Evolutionary conservation across 2,797 vertebrate genomes (phyloP).

Genomic region (Sebastes oblongus): DNA sequence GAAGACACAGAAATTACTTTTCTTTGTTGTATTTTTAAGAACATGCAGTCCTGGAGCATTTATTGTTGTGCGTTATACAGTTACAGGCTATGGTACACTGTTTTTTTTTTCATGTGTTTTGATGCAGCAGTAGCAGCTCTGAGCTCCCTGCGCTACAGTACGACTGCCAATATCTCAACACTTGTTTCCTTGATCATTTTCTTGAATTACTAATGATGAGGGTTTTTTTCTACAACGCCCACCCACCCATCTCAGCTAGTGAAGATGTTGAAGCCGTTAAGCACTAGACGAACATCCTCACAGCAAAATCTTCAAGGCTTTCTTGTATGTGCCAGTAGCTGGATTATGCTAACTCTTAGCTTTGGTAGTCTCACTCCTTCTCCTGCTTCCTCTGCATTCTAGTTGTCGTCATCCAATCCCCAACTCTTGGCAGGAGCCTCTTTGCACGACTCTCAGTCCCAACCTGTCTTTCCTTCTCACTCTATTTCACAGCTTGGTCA

Average conservation of each 20-base stretch:
- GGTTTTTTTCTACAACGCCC: constrained; percentile 4
- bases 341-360: constrained; percentile 37
- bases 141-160: neutral
- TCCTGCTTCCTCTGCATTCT: constrained; percentile 7
- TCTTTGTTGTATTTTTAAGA: neutral
- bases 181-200: constrained; percentile 47
- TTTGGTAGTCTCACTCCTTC: constrained; percentile 8
- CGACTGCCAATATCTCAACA: constrained; percentile 28
- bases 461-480: constrained; percentile 38
- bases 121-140: constrained; percentile 1
- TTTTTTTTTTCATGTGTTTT: constrained; percentile 13
- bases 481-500: constrained; percentile 62
- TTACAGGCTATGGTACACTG: neutral
- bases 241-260: constrained; percentile 30
- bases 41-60: neutral
- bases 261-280: constrained; percentile 25
- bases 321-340: constrained; percentile 21
- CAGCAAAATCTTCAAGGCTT: constrained; percentile 34
- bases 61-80: neutral
- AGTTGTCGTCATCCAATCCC: constrained; percentile 18
- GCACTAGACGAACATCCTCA: constrained; percentile 23
- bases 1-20: constrained; percentile 8
- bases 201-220: constrained; percentile 47
- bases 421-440: constrained; percentile 1
- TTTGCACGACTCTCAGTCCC: constrained; percentile 14